phyloP scores from a whole-genome alignment of 2,113 vertebrate genomes.

The Platysteira castanea region DNA sequence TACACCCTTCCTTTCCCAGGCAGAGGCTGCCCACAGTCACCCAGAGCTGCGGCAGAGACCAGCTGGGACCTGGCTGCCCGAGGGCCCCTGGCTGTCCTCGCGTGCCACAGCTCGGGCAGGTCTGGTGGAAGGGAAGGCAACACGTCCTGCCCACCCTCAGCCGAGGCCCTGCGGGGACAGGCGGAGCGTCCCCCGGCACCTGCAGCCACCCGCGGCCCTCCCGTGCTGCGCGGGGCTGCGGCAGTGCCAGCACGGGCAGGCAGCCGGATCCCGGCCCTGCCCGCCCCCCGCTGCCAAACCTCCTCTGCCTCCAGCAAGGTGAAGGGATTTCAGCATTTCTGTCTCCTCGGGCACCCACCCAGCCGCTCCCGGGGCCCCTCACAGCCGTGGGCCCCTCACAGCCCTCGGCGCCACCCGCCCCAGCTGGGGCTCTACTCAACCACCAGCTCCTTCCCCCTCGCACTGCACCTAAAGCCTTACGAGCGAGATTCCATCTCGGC shows the following conservation, averaged over 20 bases:
- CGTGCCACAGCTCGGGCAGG: not conserved
- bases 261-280: not conserved
- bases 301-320: not conserved
- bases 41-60: not conserved
- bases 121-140: not conserved
- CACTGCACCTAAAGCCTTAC: not conserved
- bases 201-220: not conserved
- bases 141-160: accelerated
- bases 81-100: not conserved
- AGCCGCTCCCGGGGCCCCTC: not conserved
- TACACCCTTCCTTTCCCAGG: not conserved
- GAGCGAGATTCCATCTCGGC: not conserved
- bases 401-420: not conserved
- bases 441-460: not conserved
- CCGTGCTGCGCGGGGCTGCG: not conserved
- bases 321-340: not conserved
- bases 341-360: not conserved
- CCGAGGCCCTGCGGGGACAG: not conserved
- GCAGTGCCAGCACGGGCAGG: not conserved
- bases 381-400: not conserved
- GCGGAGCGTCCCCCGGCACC: not conserved
- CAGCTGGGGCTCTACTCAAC: not conserved
- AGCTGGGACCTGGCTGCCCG: not conserved
- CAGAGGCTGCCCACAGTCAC: not conserved
- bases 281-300: not conserved